Evolutionary conservation across 2,888 invertebrate species (phyloP).

Genomic region (Cheilosia variabilis): DNA sequence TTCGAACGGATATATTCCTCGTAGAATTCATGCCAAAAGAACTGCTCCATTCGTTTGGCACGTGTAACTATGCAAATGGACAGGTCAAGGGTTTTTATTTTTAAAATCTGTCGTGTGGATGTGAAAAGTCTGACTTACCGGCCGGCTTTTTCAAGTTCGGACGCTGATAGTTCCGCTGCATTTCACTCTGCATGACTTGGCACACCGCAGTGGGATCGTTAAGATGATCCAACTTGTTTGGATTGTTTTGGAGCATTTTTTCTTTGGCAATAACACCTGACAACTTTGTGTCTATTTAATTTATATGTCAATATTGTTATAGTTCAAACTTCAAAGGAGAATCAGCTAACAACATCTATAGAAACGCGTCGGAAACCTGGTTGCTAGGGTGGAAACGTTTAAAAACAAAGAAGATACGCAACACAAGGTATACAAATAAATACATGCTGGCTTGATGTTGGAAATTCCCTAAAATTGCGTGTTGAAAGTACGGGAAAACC

Average conservation of each 20-base stretch:
- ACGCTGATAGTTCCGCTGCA: constrained; percentile 53
- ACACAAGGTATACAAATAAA: no score
- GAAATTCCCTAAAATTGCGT: no score
- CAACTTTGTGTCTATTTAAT: neutral
- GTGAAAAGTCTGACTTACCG: constrained; percentile 72
- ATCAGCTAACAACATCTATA: no score
- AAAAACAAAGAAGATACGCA: no score
- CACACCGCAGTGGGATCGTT: neutral
- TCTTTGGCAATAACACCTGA: neutral
- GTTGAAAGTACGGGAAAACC: no score
- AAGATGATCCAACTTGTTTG: constrained; percentile 7
- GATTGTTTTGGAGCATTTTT: constrained; percentile 28
- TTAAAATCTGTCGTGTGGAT: neutral
- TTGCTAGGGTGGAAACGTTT: no score
- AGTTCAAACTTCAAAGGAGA: no score
- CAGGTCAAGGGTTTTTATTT: neutral
- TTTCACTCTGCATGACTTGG: constrained; percentile 68
- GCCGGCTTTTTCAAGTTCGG: constrained; percentile 79
- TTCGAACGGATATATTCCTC: constrained; percentile 80
- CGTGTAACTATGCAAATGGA: constrained; percentile 78
- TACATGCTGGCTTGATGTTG: no score
- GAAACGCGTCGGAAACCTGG: no score
- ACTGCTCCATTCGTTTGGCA: constrained; percentile 79
- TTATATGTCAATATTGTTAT: neutral
- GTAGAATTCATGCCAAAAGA: constrained; percentile 81